Conservation (phyloP, 2,113 vertebrate genomes). For the Hyaena hyaena region DNA sequence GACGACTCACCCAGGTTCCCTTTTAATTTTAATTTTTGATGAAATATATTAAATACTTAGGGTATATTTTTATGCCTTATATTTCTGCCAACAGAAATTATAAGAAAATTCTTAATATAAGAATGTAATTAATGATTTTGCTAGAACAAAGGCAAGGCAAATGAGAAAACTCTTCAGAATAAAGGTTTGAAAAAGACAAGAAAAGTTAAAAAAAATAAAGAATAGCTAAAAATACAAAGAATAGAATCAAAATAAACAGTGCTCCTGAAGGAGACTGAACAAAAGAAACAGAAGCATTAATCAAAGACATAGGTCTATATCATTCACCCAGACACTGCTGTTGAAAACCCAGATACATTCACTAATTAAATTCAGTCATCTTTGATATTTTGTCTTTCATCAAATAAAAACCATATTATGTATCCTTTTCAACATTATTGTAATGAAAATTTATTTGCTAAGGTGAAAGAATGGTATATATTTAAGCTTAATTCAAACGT, state of each 20-base stretch:
- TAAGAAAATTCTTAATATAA: slow-evolving; percentile 37
- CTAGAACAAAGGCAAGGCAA: slow-evolving; percentile 44
- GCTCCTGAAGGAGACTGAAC: background rate
- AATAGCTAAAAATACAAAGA: slow-evolving; percentile 2
- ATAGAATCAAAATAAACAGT: slow-evolving; percentile 12
- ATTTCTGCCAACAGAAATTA: slow-evolving; percentile 16
- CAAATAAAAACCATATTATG: background rate
- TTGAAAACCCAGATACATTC: background rate
- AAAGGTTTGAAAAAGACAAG: slow-evolving; percentile 32
- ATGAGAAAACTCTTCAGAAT: slow-evolving; percentile 21
- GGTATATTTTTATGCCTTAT: slow-evolving; percentile 30
- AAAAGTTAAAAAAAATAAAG: background rate
- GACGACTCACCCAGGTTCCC: too few species aligned
- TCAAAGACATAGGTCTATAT: slow-evolving; percentile 15
- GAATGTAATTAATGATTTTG: slow-evolving; percentile 37
- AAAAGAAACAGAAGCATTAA: slow-evolving; percentile 27
- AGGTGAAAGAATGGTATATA: background rate
- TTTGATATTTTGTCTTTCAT: background rate
- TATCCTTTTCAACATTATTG: background rate
- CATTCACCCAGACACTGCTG: background rate
- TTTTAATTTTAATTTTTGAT: background rate
- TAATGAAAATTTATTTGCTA: slow-evolving; percentile 38
- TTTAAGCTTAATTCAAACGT: slow-evolving; percentile 31
- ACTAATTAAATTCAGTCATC: slow-evolving; percentile 3
- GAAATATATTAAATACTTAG: background rate